Percentiles rank a stretch among this genome's conserved stretches.
phyloP scores from a whole-genome alignment of 30 jellyfish, hydroid and myxozoan genomes.

The Hydractinia echinata region DNA sequence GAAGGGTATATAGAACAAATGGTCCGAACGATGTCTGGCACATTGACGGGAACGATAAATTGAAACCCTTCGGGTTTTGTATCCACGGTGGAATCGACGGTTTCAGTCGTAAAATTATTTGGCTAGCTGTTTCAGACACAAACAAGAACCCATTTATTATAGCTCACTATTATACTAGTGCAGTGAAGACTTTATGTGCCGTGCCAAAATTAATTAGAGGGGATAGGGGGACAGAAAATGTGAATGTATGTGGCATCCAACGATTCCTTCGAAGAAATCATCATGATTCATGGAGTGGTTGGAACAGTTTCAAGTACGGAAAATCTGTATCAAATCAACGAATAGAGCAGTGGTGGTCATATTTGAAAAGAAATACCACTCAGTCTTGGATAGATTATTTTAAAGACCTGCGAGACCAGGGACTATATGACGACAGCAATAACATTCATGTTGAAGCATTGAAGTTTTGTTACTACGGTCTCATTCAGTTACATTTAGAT shows the following conservation, averaged over 20 bases:
- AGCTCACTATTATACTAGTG: constrained; percentile 22
- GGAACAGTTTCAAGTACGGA: constrained; percentile 26
- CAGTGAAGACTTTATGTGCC: constrained; percentile 24
- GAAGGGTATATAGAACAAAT: constrained; percentile 29
- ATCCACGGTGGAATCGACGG: constrained; percentile 53
- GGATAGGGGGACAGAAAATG: constrained; percentile 55
- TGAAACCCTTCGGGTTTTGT: constrained; percentile 52
- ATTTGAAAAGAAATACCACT: constrained; percentile 26
- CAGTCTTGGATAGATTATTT: constrained; percentile 44
- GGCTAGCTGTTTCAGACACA: constrained; percentile 41
- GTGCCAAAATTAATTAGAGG: constrained; percentile 29
- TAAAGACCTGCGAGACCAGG: constrained; percentile 35
- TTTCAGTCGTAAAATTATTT: constrained; percentile 47
- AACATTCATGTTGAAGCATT: constrained; percentile 22
- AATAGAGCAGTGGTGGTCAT: constrained; percentile 56
- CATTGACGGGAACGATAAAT: constrained; percentile 46
- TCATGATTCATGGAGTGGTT: constrained; percentile 18
- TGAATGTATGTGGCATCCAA: constrained; percentile 37
- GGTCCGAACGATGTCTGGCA: constrained; percentile 55
- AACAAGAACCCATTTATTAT: constrained; percentile 33
- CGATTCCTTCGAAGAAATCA: constrained; percentile 31
- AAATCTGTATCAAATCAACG: constrained; percentile 40
- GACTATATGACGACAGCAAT: constrained; percentile 14
- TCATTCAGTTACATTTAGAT: constrained; percentile 38
- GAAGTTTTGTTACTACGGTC: constrained; percentile 37